Percentiles rank a stretch among this genome's conserved stretches.
Evolutionary conservation across 2,113 vertebrate species (phyloP).

Genomic region (Glaucidium brasilianum): DNA sequence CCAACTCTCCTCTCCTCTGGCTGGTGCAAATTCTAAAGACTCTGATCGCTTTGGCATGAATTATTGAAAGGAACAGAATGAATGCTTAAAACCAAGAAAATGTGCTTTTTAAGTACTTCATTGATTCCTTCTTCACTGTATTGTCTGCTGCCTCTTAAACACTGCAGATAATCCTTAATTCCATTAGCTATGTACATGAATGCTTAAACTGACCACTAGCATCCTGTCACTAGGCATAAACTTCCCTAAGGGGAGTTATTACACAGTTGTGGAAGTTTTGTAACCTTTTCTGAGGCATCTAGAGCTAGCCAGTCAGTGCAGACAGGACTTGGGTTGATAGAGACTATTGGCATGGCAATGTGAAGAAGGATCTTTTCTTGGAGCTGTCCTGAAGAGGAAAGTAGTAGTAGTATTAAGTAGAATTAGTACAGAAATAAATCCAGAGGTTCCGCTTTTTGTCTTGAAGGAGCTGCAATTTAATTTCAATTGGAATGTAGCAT

Average conservation of each 20-base stretch:
- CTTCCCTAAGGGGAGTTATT: not conserved
- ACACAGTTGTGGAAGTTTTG: not conserved
- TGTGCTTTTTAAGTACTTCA: not conserved
- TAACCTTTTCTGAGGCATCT: not conserved
- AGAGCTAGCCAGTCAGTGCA: not conserved
- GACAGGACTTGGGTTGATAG: not conserved
- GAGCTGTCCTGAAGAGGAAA: not conserved
- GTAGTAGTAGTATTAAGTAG: not conserved
- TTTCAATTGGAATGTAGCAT: not conserved
- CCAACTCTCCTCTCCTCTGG: not conserved
- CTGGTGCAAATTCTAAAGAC: not conserved
- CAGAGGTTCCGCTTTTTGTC: not conserved
- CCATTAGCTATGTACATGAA: not conserved
- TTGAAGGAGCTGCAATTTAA: not conserved
- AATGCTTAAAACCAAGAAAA: not conserved
- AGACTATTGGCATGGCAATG: not conserved
- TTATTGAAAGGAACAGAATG: conserved; percentile 3
- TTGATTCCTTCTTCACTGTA: not conserved
- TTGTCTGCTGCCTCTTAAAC: not conserved
- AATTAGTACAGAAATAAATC: not conserved
- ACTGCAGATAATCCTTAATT: not conserved
- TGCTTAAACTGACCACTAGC: not conserved
- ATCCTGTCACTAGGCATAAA: not conserved
- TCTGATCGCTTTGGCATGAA: not conserved
- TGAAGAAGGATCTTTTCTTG: not conserved